A percentile compares a stretch with the other conserved stretches of the same genome.
phyloP scores from a whole-genome alignment of 2,113 vertebrate genomes.

The Nycticorax nycticorax region DNA sequence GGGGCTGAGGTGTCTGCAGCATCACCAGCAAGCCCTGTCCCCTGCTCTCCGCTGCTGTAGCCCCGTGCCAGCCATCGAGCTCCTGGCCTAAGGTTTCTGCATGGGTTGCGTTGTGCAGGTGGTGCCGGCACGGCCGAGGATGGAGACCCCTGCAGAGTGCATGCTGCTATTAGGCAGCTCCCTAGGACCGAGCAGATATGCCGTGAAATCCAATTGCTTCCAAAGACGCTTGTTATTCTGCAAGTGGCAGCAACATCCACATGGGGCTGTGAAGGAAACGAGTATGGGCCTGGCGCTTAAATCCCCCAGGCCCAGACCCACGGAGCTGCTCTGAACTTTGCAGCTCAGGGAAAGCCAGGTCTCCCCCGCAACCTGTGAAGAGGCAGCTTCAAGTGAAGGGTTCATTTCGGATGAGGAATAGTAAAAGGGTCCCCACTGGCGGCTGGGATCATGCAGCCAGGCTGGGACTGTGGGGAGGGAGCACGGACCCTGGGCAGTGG shows the following conservation, averaged over 20 bases:
- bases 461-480: not conserved
- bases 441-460: not conserved
- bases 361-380: not conserved
- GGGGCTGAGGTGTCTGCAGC: not conserved
- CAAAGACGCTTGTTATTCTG: not conserved
- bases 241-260: not conserved
- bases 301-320: not conserved
- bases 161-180: not conserved
- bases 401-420: not conserved
- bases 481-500: not conserved
- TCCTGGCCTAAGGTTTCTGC: not conserved
- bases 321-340: not conserved
- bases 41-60: not conserved
- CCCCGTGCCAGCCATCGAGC: accelerated
- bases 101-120: too few relatives aligned
- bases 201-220: not conserved
- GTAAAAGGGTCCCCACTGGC: accelerated
- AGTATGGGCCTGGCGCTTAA: not conserved
- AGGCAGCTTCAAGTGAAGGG: not conserved
- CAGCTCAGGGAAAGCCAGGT: not conserved
- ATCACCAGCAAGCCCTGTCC: not conserved
- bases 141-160: accelerated
- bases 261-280: not conserved
- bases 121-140: accelerated
- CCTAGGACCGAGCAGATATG: not conserved